These are phyloP conservation scores for Platycheirus albimanus DNA, from an alignment of 2,888 invertebrate genomes.

Conservation along the genomic window DNA sequence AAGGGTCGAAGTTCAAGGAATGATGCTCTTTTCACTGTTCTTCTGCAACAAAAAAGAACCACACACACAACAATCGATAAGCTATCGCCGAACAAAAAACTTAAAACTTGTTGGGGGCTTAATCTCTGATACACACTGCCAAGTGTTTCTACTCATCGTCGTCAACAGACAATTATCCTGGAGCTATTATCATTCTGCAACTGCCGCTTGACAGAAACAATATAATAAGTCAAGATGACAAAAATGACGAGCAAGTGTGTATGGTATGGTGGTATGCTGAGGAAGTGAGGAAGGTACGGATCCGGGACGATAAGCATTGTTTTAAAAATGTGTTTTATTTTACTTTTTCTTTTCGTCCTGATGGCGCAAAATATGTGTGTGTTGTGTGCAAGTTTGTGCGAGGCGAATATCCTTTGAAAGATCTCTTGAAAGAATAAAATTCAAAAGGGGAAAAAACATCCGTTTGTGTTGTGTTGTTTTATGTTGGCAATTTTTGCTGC, in stretches of 20 bases:
- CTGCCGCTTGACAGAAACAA: constrained; percentile 26
- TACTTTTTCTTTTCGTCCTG: background rate
- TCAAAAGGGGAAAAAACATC: constrained; percentile 29
- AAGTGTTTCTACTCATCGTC: constrained; percentile 9
- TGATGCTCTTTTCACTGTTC: constrained; percentile 1
- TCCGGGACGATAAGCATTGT: constrained; percentile 21
- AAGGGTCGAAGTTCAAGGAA: background rate
- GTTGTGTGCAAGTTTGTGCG: background rate
- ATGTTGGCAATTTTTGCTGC: constrained; percentile 18
- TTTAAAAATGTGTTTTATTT: background rate
- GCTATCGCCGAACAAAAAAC: background rate
- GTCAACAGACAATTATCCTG: constrained; percentile 59
- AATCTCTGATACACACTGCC: constrained; percentile 17
- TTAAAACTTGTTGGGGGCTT: background rate
- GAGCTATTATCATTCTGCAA: constrained; percentile 37
- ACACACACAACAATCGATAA: constrained; percentile 14
- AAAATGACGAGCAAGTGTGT: constrained; percentile 18
- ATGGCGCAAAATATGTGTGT: background rate
- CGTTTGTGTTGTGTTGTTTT: no score
- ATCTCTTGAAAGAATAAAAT: constrained; percentile 33
- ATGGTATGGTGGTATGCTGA: no score
- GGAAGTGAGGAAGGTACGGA: background rate
- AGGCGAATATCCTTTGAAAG: constrained; percentile 23
- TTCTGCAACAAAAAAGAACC: no score
- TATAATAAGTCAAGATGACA: constrained; percentile 33